These are phyloP conservation scores for Corapipo altera DNA, from an alignment of 2,113 vertebrate species.

Conservation along the genomic window DNA sequence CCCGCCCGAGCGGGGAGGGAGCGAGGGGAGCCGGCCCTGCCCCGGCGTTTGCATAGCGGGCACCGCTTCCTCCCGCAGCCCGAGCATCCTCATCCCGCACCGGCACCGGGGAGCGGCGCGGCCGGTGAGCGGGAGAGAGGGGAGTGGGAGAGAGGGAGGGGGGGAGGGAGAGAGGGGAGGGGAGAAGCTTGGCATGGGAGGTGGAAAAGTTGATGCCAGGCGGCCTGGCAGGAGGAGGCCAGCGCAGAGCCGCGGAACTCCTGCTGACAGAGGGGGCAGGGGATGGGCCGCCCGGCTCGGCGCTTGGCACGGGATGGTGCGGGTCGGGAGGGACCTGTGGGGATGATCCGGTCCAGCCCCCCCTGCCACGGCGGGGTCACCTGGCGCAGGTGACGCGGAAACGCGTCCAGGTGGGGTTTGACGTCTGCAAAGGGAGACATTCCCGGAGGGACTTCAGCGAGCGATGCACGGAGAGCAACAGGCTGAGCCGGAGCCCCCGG, in stretches of 20 bases:
- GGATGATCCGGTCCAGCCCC: rapidly evolving
- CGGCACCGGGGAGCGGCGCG: neutral
- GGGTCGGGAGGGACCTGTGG: neutral
- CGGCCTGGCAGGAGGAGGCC: neutral
- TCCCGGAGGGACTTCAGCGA: rapidly evolving
- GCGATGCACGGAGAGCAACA: rapidly evolving
- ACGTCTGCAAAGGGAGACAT: rapidly evolving
- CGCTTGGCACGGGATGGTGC: rapidly evolving
- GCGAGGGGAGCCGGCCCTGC: neutral
- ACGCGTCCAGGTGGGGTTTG: neutral
- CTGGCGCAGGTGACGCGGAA: neutral
- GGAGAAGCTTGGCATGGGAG: neutral
- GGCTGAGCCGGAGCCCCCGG: neutral
- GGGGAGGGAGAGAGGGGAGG: neutral
- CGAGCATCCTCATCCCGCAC: neutral
- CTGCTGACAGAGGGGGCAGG: neutral
- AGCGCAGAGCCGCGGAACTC: neutral
- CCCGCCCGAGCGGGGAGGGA: neutral
- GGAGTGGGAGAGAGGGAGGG: too few relatives aligned
- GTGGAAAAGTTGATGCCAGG: slow-evolving; percentile 49
- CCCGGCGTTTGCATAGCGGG: neutral
- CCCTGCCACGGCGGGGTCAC: neutral
- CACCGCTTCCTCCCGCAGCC: neutral
- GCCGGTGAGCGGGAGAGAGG: neutral
- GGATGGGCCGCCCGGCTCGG: neutral